Conservation (phyloP, 2,888 invertebrate genomes). For the Stenolophus ochropezus region DNA sequence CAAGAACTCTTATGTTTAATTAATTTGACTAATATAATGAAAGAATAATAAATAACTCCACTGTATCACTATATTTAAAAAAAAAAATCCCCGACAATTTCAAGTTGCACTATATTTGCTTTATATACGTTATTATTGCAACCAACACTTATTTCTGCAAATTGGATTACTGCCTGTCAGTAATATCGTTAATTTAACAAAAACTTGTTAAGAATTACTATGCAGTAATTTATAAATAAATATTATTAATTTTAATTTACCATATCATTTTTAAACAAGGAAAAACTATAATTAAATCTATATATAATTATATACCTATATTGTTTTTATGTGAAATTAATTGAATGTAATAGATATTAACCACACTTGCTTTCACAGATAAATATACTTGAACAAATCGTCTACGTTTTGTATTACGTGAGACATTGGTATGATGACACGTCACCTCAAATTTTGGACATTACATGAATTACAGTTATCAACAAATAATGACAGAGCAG, state of each 20-base stretch:
- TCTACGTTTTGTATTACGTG: neutral
- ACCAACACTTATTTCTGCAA: no score
- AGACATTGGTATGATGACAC: neutral
- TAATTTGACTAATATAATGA: no score
- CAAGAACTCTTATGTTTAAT: no score
- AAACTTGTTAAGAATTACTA: no score
- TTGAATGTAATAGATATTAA: neutral
- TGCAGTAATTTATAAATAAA: neutral
- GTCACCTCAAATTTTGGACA: neutral
- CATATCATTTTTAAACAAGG: neutral
- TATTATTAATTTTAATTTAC: neutral
- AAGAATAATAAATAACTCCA: no score
- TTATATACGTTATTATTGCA: no score
- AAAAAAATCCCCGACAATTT: no score
- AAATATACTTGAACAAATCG: neutral
- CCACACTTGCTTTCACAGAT: neutral
- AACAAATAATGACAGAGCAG: neutral
- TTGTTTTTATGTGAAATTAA: neutral
- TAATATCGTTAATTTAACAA: no score
- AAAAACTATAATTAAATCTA: neutral
- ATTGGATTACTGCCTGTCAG: no score
- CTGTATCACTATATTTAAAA: no score
- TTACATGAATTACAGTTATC: neutral
- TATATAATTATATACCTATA: neutral
- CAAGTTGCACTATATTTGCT: no score